Conservation (phyloP, 2,113 vertebrate species). For the Salvator merianae region DNA sequence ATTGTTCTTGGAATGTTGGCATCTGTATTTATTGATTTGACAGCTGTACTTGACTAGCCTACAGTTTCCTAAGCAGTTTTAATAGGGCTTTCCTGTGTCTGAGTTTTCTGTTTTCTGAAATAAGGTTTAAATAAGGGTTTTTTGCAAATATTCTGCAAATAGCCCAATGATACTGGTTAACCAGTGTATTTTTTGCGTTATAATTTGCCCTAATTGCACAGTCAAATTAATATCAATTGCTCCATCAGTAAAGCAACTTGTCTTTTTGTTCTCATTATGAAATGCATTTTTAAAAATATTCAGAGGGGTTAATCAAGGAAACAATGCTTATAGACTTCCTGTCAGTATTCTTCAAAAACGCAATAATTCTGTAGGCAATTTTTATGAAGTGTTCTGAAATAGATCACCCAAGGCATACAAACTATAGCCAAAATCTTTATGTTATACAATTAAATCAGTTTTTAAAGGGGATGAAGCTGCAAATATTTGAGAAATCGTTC, state of each 20-base stretch:
- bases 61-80: neutral
- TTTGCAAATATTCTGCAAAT: neutral
- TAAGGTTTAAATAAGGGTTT: neutral
- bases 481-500: neutral
- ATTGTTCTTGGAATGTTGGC: neutral
- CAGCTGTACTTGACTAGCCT: neutral
- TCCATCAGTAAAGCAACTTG: conserved; percentile 20
- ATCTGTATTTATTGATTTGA: neutral
- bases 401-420: neutral
- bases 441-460: neutral
- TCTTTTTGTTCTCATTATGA: neutral
- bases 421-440: neutral
- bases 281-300: neutral
- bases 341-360: conserved; percentile 1
- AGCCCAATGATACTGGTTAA: neutral
- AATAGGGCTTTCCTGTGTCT: neutral
- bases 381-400: conserved; percentile 10
- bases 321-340: conserved; percentile 25
- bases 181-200: conserved; percentile 24
- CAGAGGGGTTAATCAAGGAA: conserved; percentile 41
- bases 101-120: neutral
- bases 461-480: rapidly evolving
- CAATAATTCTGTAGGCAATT: conserved; percentile 11
- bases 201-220: neutral
- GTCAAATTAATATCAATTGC: neutral